A percentile compares a stretch with the other conserved stretches of the same genome.
phyloP scores from a whole-genome alignment of 2,113 vertebrate species.

The Melanerpes aurifrons region DNA sequence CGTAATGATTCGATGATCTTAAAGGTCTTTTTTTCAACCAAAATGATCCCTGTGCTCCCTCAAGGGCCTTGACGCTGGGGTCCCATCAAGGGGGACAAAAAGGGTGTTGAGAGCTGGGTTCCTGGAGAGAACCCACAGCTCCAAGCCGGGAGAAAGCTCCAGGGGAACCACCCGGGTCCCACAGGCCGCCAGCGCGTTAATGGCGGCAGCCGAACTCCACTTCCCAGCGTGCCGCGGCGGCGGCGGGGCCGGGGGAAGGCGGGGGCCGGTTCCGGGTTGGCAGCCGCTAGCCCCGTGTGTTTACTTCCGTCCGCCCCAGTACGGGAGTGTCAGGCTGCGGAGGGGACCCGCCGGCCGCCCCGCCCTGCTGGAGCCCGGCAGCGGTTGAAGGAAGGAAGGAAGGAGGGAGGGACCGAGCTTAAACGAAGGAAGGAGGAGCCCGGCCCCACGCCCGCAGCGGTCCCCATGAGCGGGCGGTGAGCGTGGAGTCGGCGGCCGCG shows the following conservation, averaged over 20 bases:
- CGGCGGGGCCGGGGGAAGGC: not conserved
- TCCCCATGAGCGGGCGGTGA: constrained; percentile 42
- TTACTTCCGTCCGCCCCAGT: constrained; percentile 86
- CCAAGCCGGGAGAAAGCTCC: not conserved
- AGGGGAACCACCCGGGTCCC: rapidly evolving
- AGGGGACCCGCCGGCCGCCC: constrained; percentile 51
- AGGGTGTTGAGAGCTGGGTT: too few species aligned
- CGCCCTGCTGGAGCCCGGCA: not conserved
- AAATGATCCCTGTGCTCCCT: too few species aligned
- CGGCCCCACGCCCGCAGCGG: not conserved
- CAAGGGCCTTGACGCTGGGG: rapidly evolving
- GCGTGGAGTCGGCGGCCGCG: constrained; percentile 8
- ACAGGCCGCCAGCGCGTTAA: rapidly evolving
- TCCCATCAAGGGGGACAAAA: rapidly evolving
- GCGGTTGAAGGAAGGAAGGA: not conserved
- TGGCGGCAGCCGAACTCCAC: not conserved
- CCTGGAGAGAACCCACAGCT: not conserved
- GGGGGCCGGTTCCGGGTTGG: constrained; percentile 40
- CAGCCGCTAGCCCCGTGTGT: constrained; percentile 62
- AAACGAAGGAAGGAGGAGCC: not conserved
- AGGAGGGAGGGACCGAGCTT: not conserved
- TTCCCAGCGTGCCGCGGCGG: not conserved
- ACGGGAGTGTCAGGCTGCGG: constrained; percentile 71
- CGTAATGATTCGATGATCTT: too few species aligned
- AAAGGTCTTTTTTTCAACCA: too few species aligned